Conservation (phyloP, 2,888 invertebrate genomes). For the Caradrina kadenii region DNA sequence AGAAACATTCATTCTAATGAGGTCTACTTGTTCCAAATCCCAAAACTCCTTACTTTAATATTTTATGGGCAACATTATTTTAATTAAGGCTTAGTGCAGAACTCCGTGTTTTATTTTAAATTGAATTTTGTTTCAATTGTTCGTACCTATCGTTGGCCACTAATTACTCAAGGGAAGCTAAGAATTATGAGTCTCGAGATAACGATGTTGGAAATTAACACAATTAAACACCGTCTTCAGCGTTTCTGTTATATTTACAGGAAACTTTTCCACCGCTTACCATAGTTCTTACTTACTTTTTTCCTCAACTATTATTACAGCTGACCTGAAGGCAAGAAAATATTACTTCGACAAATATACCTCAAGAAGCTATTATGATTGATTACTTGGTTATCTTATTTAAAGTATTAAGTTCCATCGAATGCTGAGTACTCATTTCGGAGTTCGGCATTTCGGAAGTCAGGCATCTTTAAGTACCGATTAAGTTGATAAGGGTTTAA, state of each 20-base stretch:
- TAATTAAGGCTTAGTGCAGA: conserved; percentile 42
- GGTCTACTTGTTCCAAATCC: conserved; percentile 22
- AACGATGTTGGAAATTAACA: conserved; percentile 72
- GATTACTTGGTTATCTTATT: conserved; percentile 30
- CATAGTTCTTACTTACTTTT: conserved; percentile 24
- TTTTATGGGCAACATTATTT: conserved; percentile 36
- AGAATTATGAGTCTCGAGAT: conserved; percentile 69
- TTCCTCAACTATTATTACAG: conserved; percentile 19
- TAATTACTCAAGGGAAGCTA: conserved; percentile 69
- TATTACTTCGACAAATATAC: conserved; percentile 30
- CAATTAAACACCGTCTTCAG: conserved; percentile 70
- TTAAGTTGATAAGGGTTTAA: conserved; percentile 59
- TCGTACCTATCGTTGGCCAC: conserved; percentile 60
- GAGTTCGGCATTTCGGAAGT: conserved; percentile 42
- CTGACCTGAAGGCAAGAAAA: conserved; percentile 10
- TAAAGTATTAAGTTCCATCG: conserved; percentile 30
- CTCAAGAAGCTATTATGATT: conserved; percentile 25
- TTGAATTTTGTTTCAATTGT: conserved; percentile 64
- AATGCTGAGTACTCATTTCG: conserved; percentile 28
- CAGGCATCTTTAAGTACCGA: conserved; percentile 55
- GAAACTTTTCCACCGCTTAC: conserved; percentile 52
- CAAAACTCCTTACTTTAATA: conserved; percentile 28
- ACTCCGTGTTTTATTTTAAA: conserved; percentile 34
- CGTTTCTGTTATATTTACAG: conserved; percentile 60
- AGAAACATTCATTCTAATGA: conserved; percentile 23